Evolutionary conservation across 1,140 invertebrate genomes (phyloP).

Genomic region (Procambarus clarkii): DNA sequence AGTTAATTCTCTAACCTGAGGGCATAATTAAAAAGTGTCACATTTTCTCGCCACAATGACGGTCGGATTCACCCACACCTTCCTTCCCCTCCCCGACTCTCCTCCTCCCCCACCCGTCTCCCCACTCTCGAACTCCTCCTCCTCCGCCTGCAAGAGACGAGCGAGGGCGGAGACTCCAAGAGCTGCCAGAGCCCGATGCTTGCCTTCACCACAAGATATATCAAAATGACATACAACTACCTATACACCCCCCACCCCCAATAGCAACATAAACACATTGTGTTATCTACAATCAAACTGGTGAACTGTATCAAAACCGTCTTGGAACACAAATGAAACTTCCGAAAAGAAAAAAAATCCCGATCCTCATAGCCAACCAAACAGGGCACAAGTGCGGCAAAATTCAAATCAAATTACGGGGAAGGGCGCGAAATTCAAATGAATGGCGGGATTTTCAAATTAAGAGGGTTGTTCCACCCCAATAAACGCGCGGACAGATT

Average conservation of each 20-base stretch:
- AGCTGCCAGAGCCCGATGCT: conserved; percentile 9
- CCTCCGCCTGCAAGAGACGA: conserved; percentile 22
- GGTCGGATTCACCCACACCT: conserved; percentile 28
- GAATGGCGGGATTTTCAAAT: conserved; percentile 70
- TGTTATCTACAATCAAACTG: too few relatives aligned
- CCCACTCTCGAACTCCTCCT: neutral
- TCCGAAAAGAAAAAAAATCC: neutral
- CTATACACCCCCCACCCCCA: neutral
- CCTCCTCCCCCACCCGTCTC: neutral
- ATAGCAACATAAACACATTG: neutral
- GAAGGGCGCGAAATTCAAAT: conserved; percentile 69
- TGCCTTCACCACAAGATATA: neutral
- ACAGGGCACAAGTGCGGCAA: conserved; percentile 49
- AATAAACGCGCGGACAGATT: conserved; percentile 66
- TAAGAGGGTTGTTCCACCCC: conserved; percentile 69
- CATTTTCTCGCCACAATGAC: conserved; percentile 65
- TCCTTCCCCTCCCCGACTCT: too few relatives aligned
- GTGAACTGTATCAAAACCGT: too few relatives aligned
- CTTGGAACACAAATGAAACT: too few relatives aligned
- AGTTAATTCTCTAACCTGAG: conserved; percentile 62
- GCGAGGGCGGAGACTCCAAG: conserved; percentile 10
- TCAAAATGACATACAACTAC: neutral
- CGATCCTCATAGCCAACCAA: conserved; percentile 2
- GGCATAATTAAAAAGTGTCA: conserved; percentile 69
- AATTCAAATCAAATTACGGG: conserved; percentile 69